These are phyloP conservation scores for Galbula dea DNA, from an alignment of 2,113 vertebrate genomes.

Conservation along the genomic window DNA sequence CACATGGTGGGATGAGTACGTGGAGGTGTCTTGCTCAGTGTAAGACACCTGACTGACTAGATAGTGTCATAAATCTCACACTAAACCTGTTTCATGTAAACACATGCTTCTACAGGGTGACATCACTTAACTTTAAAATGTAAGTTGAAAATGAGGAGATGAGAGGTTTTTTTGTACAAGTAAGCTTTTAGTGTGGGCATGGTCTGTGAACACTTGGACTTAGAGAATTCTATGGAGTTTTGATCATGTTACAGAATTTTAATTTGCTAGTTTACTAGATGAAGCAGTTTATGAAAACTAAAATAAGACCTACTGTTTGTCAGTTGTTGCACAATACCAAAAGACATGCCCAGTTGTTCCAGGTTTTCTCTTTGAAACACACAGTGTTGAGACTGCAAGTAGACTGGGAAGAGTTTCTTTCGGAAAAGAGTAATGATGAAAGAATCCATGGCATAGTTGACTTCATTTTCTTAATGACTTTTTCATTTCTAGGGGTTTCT, in stretches of 20 bases:
- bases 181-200: neutral
- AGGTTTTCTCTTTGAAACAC: neutral
- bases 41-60: neutral
- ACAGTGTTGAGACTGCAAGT: neutral
- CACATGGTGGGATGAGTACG: neutral
- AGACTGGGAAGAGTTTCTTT: neutral
- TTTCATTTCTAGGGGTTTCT: neutral
- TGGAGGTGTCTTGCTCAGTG: fast-evolving
- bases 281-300: neutral
- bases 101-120: neutral
- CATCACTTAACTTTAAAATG: neutral
- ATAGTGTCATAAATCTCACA: neutral
- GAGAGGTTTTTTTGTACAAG: neutral
- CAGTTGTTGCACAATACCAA: neutral
- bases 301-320: neutral
- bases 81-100: neutral
- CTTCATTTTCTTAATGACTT: neutral
- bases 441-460: neutral
- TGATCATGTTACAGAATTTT: neutral
- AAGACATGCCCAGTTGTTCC: neutral
- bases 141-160: neutral
- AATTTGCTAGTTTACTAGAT: neutral
- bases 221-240: neutral
- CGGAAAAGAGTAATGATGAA: neutral
- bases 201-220: neutral